Evolutionary conservation across 1,140 invertebrate species (phyloP).

Genomic region (Trigoniulus corallinus): DNA sequence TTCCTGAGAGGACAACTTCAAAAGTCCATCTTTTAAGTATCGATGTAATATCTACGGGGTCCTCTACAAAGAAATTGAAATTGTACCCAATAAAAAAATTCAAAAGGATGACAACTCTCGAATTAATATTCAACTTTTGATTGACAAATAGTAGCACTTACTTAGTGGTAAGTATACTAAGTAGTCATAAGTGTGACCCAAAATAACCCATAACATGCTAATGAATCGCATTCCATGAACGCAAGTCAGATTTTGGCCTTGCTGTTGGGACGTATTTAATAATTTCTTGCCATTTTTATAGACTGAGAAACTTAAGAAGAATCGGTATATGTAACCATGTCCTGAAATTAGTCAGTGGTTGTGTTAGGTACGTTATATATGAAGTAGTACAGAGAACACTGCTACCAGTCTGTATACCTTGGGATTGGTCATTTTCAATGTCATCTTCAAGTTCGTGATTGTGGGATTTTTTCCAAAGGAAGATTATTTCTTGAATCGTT

Average conservation of each 20-base stretch:
- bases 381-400: no score
- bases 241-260: conserved; percentile 48
- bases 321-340: no score
- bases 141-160: no score
- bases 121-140: no score
- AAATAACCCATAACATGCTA: conserved; percentile 76
- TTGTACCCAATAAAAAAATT: background rate
- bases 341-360: no score
- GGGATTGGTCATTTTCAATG: no score
- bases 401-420: no score
- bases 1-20: background rate
- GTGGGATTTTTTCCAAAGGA: no score
- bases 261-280: conserved; percentile 14
- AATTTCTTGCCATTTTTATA: conserved; percentile 22
- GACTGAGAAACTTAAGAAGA: conserved; percentile 19
- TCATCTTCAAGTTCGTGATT: no score
- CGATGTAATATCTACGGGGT: background rate
- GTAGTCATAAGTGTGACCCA: conserved; percentile 62
- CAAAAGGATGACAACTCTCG: background rate
- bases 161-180: background rate
- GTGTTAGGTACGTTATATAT: no score
- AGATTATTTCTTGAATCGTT: background rate
- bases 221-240: conserved; percentile 69
- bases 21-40: background rate
- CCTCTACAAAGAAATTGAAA: background rate